Evolutionary conservation across 1,140 invertebrate species (phyloP).

Genomic region (Leptonema lineaticorne): DNA sequence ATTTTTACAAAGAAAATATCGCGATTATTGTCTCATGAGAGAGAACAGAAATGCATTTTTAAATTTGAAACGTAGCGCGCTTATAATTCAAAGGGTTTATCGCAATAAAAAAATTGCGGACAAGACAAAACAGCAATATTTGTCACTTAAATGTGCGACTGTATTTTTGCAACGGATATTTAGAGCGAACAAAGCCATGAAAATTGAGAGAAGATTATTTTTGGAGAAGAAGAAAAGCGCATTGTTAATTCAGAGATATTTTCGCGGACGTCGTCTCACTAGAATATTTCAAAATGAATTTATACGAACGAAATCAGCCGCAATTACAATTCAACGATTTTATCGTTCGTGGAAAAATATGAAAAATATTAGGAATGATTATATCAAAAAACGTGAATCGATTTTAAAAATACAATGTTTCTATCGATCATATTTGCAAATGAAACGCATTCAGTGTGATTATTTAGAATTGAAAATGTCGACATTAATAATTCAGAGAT

Average conservation of each 20-base stretch:
- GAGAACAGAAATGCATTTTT: slow-evolving; percentile 35
- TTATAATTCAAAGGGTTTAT: slow-evolving; percentile 35
- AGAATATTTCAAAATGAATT: too few species aligned
- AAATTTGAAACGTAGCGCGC: slow-evolving; percentile 37
- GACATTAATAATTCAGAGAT: slow-evolving; percentile 45
- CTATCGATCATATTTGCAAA: slow-evolving; percentile 44
- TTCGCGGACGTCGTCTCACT: too few species aligned
- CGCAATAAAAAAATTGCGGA: slow-evolving; percentile 33
- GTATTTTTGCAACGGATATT: neutral
- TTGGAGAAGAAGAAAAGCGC: too few species aligned
- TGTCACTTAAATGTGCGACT: neutral
- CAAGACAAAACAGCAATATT: slow-evolving; percentile 41
- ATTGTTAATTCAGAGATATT: too few species aligned
- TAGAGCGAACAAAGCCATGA: neutral
- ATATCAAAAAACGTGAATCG: slow-evolving; percentile 4
- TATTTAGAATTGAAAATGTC: slow-evolving; percentile 20
- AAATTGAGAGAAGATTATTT: neutral
- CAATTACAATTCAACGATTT: neutral
- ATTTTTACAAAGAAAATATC: slow-evolving; percentile 51
- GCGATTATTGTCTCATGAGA: slow-evolving; percentile 40
- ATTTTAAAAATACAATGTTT: slow-evolving; percentile 47
- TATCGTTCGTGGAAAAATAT: neutral
- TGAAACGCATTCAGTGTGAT: slow-evolving; percentile 37
- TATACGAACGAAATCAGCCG: too few species aligned
- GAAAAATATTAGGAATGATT: neutral